Evolutionary conservation across 2,888 invertebrate genomes (phyloP).

Genomic region (Platycheirus rosarum): DNA sequence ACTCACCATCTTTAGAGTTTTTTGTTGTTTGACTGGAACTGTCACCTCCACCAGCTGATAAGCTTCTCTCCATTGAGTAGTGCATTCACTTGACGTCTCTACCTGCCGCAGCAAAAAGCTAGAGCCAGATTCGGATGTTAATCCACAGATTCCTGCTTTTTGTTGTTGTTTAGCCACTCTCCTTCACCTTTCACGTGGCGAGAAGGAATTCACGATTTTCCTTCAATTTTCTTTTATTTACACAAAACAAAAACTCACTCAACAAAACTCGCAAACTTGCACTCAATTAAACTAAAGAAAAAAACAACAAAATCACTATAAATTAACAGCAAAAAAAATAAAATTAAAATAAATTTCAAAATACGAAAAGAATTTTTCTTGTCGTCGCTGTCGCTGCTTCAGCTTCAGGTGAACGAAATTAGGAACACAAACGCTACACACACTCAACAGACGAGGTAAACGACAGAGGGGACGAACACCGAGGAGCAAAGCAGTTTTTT

Average conservation of each 20-base stretch:
- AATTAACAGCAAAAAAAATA: constrained; percentile 8
- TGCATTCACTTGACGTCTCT: constrained; percentile 84
- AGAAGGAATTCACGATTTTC: background rate
- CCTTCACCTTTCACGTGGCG: constrained; percentile 68
- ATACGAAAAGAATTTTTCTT: constrained; percentile 10
- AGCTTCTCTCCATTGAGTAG: constrained; percentile 90
- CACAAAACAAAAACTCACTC: constrained; percentile 48
- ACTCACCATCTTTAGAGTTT: constrained; percentile 90
- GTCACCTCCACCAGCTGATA: constrained; percentile 88
- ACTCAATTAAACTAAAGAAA: background rate
- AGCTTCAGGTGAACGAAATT: constrained; percentile 35
- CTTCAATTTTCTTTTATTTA: constrained; percentile 53
- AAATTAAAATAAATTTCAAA: background rate
- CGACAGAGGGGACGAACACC: constrained; percentile 1
- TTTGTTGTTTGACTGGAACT: constrained; percentile 87
- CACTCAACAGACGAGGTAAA: constrained; percentile 3
- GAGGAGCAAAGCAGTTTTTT: constrained; percentile 2
- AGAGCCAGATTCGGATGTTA: constrained; percentile 29
- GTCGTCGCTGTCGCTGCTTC: background rate
- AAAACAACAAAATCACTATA: background rate
- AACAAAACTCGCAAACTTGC: constrained; percentile 11
- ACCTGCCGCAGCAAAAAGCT: constrained; percentile 48
- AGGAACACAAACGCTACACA: constrained; percentile 9
- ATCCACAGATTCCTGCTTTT: constrained; percentile 45
- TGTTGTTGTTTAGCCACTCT: constrained; percentile 22